phyloP scores from a whole-genome alignment of 2,113 vertebrate genomes.

The Chloropsis cyanopogon region DNA sequence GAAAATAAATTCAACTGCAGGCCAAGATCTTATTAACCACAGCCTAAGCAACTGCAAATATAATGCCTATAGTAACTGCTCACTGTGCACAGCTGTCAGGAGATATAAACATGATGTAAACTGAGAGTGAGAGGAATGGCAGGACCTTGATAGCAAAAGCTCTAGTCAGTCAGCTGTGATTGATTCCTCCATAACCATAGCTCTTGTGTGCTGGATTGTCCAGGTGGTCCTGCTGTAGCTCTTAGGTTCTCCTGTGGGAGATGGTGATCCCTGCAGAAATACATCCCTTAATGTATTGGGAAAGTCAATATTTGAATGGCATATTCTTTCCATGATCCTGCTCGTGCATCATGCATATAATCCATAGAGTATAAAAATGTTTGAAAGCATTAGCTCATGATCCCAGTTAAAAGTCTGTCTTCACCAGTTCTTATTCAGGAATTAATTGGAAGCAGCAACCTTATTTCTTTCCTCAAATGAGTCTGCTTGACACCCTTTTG shows the following conservation, averaged over 20 bases:
- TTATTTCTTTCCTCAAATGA: neutral
- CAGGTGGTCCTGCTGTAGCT: neutral
- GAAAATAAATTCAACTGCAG: neutral
- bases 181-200: neutral
- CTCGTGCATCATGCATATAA: neutral
- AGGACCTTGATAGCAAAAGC: neutral
- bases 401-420: neutral
- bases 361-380: neutral
- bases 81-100: neutral
- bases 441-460: neutral
- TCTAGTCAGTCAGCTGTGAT: neutral
- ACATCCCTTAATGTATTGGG: neutral
- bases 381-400: neutral
- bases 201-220: fast-evolving
- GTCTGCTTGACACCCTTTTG: neutral
- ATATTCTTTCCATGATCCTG: neutral
- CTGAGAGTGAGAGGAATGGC: neutral
- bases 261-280: neutral
- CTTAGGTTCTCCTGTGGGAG: neutral
- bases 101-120: neutral
- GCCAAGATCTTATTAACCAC: neutral
- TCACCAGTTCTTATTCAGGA: neutral
- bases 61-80: neutral
- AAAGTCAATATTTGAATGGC: neutral
- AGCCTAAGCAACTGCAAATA: neutral